Evolutionary conservation across 1,140 invertebrate genomes (phyloP).

Genomic region (Caenorhabditis latens): DNA sequence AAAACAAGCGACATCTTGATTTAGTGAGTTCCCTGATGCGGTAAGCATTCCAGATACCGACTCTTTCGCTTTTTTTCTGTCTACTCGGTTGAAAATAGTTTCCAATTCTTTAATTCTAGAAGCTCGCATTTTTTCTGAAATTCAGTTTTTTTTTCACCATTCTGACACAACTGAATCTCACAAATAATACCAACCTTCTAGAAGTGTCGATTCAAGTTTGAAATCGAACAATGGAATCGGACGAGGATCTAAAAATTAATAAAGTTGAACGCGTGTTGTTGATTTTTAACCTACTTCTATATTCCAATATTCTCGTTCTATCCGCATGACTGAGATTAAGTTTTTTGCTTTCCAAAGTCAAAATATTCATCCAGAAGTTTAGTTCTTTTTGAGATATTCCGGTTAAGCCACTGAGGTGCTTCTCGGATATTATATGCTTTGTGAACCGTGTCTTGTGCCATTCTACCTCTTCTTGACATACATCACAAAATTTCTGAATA

Average conservation of each 20-base stretch:
- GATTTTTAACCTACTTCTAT: background rate
- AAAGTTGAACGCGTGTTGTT: background rate
- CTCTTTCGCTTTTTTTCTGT: no score
- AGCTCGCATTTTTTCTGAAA: no score
- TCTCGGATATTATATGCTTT: background rate
- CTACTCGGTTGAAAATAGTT: no score
- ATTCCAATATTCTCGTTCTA: background rate
- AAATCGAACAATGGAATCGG: background rate
- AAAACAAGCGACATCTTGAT: background rate
- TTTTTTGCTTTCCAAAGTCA: background rate
- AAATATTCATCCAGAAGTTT: slow-evolving; percentile 19
- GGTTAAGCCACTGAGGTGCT: background rate
- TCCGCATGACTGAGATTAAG: background rate
- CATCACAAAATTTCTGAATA: background rate
- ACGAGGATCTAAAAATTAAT: background rate
- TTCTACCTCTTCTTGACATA: background rate
- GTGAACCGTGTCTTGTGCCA: background rate
- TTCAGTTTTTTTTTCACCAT: no score
- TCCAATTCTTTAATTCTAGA: no score
- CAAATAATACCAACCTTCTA: background rate
- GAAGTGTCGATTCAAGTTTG: background rate
- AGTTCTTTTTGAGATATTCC: background rate
- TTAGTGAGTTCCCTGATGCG: no score
- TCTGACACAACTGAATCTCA: no score
- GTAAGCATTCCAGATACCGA: no score